A percentile compares a stretch with the other conserved stretches of the same genome.
phyloP scores from a whole-genome alignment of 2,113 vertebrate genomes.

The Atlantisia rogersi region DNA sequence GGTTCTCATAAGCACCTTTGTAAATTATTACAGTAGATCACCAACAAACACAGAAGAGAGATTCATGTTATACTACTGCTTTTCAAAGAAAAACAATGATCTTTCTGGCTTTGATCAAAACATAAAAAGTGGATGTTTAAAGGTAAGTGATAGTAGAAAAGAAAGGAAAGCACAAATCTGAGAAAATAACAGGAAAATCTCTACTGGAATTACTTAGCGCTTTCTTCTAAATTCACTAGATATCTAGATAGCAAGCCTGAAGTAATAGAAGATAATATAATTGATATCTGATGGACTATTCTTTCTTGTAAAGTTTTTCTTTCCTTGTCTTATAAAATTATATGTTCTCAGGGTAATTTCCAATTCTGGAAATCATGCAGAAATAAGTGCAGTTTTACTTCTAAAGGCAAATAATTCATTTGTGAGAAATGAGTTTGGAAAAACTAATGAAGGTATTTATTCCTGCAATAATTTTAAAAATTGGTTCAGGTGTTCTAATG shows the following conservation, averaged over 20 bases:
- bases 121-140: neutral
- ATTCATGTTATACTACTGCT: neutral
- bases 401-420: slow-evolving; percentile 6
- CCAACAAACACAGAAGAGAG: neutral
- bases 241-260: neutral
- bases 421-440: neutral
- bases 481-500: neutral
- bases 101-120: slow-evolving; percentile 6
- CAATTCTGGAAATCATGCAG: slow-evolving; percentile 10
- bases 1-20: neutral
- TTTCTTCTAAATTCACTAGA: neutral
- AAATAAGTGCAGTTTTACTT: slow-evolving; percentile 30
- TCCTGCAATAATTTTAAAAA: neutral
- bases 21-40: neutral
- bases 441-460: neutral
- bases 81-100: neutral
- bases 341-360: neutral
- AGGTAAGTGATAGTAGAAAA: neutral
- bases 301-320: neutral
- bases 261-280: neutral
- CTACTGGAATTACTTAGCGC: neutral
- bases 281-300: neutral
- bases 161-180: neutral
- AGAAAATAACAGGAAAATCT: neutral
- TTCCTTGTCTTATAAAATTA: neutral